Percentiles rank a stretch among this genome's conserved stretches.
These are phyloP conservation scores for Eurypyga helias DNA, from an alignment of 2,113 vertebrate genomes.

Conservation along the genomic window DNA sequence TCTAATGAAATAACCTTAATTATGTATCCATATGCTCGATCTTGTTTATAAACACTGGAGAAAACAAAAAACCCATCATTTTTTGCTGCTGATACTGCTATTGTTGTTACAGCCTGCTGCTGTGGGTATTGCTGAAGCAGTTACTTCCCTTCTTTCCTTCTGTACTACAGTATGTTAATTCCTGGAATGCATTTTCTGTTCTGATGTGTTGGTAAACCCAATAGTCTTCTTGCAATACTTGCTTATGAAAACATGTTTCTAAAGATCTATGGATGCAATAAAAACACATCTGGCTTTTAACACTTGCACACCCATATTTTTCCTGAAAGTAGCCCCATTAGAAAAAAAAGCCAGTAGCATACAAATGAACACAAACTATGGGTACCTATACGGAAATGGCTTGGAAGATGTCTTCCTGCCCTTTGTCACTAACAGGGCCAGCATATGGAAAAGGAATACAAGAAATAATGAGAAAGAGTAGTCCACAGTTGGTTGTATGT, in stretches of 20 bases:
- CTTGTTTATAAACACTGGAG: slow-evolving; percentile 72
- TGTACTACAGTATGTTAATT: slow-evolving; percentile 32
- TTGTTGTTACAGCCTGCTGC: slow-evolving; percentile 73
- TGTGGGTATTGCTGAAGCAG: slow-evolving; percentile 68
- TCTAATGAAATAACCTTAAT: slow-evolving; percentile 80
- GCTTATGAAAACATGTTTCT: slow-evolving; percentile 69
- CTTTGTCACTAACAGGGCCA: not conserved
- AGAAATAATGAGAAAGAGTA: not conserved
- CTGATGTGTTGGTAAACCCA: slow-evolving; percentile 40
- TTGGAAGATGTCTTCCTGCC: not conserved
- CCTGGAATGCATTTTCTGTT: slow-evolving; percentile 21
- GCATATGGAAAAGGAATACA: not conserved
- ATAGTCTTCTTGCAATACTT: slow-evolving; percentile 13
- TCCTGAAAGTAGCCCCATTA: not conserved
- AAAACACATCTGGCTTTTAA: slow-evolving; percentile 30
- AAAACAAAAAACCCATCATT: slow-evolving; percentile 26
- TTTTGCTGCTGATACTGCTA: slow-evolving; percentile 66
- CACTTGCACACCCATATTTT: not conserved
- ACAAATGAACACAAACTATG: not conserved
- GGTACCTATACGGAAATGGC: not conserved
- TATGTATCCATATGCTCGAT: slow-evolving; percentile 77
- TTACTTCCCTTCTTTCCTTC: slow-evolving; percentile 52
- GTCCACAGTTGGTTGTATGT: not conserved
- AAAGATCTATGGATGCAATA: slow-evolving; percentile 59
- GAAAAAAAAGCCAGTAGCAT: not conserved